Conservation (phyloP, 2,888 invertebrate genomes). For the Leucophora obtusa region DNA sequence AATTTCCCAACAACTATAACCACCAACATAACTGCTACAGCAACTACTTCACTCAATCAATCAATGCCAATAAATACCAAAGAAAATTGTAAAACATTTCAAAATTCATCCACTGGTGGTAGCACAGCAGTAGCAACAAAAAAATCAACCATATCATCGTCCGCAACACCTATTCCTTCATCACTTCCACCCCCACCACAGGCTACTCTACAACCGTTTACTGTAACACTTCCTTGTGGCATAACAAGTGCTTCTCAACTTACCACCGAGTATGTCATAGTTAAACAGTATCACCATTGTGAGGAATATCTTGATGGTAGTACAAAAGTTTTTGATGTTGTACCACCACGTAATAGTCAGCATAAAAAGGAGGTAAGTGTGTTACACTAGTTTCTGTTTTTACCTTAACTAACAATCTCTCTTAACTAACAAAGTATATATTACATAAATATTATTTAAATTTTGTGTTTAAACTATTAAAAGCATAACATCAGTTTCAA, state of each 20-base stretch:
- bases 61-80: conserved; percentile 85
- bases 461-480: not conserved
- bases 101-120: conserved; percentile 34
- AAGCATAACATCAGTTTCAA: not conserved
- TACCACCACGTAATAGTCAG: conserved; percentile 67
- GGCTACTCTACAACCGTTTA: conserved; percentile 1
- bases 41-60: conserved; percentile 81
- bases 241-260: conserved; percentile 53
- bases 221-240: conserved; percentile 47
- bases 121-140: not conserved
- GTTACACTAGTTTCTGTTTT: not conserved
- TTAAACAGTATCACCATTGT: conserved; percentile 71
- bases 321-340: conserved; percentile 71
- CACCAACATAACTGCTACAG: conserved; percentile 10
- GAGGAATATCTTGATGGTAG: conserved; percentile 74
- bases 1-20: conserved; percentile 14
- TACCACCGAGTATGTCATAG: conserved; percentile 70
- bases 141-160: not conserved
- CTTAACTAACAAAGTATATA: not conserved
- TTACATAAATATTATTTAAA: not conserved
- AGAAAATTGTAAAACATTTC: conserved; percentile 57
- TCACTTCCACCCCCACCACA: not conserved
- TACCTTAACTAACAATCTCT: too few species aligned
- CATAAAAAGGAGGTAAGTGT: conserved; percentile 62
- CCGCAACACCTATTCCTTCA: conserved; percentile 26